These are phyloP conservation scores for Stenodera caucasica DNA, from an alignment of 2,888 invertebrate genomes.

Conservation along the genomic window DNA sequence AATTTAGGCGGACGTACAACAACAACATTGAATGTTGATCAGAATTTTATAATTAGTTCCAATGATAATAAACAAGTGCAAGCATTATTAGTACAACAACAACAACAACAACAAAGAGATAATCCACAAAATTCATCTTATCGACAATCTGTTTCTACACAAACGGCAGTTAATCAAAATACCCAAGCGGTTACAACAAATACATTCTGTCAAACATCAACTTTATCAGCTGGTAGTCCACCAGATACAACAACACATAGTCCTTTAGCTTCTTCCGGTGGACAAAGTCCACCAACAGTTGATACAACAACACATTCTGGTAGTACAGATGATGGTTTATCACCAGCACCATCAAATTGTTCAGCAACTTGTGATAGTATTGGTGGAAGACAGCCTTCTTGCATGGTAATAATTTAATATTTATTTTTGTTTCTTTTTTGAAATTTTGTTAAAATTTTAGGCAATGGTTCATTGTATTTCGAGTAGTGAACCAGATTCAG, in stretches of 20 bases:
- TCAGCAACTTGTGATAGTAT: slow-evolving; percentile 48
- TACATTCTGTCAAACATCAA: slow-evolving; percentile 55
- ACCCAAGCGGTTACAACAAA: slow-evolving; percentile 55
- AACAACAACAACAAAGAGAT: slow-evolving; percentile 25
- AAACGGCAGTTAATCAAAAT: slow-evolving; percentile 65
- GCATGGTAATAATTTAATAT: slow-evolving; percentile 47
- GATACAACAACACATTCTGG: slow-evolving; percentile 55
- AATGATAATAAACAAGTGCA: slow-evolving; percentile 52
- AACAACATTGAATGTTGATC: slow-evolving; percentile 62
- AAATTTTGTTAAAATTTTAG: slow-evolving; percentile 48
- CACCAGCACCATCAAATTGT: slow-evolving; percentile 54
- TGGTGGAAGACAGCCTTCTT: slow-evolving; percentile 49
- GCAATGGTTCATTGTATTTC: slow-evolving; percentile 88
- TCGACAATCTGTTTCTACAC: slow-evolving; percentile 74
- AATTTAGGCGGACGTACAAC: slow-evolving; percentile 49
- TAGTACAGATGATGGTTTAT: slow-evolving; percentile 54
- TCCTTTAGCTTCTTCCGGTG: slow-evolving; percentile 66
- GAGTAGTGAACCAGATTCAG: slow-evolving; percentile 79
- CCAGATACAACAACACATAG: slow-evolving; percentile 87
- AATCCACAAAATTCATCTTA: slow-evolving; percentile 47
- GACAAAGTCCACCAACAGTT: slow-evolving; percentile 54
- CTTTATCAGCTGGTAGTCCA: slow-evolving; percentile 63
- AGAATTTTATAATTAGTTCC: slow-evolving; percentile 59
- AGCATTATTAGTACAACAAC: slow-evolving; percentile 45
- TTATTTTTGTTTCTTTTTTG: neutral